Base-by-base conservation (phyloP, 1,140 invertebrate genomes). In the Zaprionus africanus region DNA sequence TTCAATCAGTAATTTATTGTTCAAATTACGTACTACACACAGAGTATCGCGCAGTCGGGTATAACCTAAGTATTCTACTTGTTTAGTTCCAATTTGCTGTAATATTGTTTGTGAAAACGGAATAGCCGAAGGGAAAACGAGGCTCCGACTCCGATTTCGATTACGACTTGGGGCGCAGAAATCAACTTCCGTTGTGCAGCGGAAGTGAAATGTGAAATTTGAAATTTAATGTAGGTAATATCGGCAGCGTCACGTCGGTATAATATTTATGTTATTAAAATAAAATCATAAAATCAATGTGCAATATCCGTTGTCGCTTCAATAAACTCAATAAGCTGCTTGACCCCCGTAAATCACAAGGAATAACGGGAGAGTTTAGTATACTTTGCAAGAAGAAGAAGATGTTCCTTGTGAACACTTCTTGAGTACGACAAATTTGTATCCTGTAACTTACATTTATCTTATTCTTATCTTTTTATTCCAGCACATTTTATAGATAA, bases 171-270 rank as follows among this genome's bases (percentile, higher is more conserved):
- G 58, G 70, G 51, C 46, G 36, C 64, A 64, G 71, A 82, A 82
- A 79, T 82, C 80, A 57, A 71, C 81, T 76, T 82, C 80, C 76
- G 71, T 72, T 82, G 76, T 76, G 73, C 67, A 79, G 67, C 80
- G 82, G 81, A 85, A 81, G 81, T 78, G 81, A 84, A 84, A 84
- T 84, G 78, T 84, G 81, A 84, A 84, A 84, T 84, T 84, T 74
- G 72, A 83, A 79, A 80, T 84, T 74, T 83, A 83, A 84, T 83
- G 76, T 80, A 68, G 77, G 67, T 59, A 78, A 74, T 78, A 62
- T 49, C 43, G 59, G 58, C 34, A 43, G 36, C 38, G 36, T 26
- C 46, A 19, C 43, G 43, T n/a, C 56, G 51, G 51, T 43, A 66
- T 60, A 65, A 82, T 82, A 82, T 82, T 82, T 82, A 82, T 82